Evolutionary conservation across 2,113 vertebrate species (phyloP).

Genomic region (Muntiacus muntjak): DNA sequence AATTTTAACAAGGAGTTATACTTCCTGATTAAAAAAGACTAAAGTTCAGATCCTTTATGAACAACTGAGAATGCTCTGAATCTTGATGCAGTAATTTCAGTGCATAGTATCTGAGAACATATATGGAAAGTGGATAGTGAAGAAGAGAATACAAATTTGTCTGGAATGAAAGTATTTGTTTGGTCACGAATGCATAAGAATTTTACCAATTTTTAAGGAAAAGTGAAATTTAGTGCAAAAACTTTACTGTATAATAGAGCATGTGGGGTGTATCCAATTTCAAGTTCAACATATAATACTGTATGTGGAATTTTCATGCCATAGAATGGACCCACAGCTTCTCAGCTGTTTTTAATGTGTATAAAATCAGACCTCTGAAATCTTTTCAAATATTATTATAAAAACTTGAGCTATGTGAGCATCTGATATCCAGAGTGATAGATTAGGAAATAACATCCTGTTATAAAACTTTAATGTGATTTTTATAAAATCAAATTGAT

Average conservation of each 20-base stretch:
- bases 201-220: not conserved
- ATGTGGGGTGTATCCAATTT: not conserved
- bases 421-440: not conserved
- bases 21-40: not conserved
- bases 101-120: not conserved
- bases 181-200: not conserved
- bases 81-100: not conserved
- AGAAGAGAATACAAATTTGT: not conserved
- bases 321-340: not conserved
- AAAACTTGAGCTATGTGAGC: not conserved
- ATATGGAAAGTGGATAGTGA: not conserved
- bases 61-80: not conserved
- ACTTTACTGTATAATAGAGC: not conserved
- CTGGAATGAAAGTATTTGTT: not conserved
- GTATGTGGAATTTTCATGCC: not conserved
- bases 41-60: not conserved
- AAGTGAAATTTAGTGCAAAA: not conserved
- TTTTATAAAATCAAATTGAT: not conserved
- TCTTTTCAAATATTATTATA: not conserved
- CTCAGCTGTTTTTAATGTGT: not conserved
- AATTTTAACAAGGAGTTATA: not conserved
- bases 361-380: not conserved
- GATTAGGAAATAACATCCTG: not conserved
- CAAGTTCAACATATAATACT: not conserved
- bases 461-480: not conserved